Evolutionary conservation across 2,888 invertebrate genomes (phyloP), one percentile per base, ranked within the genome.

Genomic region (Abrostola tripartita): DNA sequence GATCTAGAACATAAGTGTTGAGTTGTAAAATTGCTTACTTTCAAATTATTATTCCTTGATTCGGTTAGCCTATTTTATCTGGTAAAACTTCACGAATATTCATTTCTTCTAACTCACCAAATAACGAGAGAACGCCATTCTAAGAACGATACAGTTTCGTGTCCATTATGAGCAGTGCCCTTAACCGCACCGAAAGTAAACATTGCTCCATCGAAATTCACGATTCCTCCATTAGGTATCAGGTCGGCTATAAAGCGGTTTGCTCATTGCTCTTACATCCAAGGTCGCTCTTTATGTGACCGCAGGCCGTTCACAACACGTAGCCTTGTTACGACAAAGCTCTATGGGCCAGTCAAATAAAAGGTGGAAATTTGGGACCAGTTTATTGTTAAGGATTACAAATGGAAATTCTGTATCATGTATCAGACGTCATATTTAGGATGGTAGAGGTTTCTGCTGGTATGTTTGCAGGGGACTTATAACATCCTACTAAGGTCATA

Each of bases 181-280:
- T 72, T 72, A 72, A 55, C 57, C 71, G 52, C 62, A 51, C 41
- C 67, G 68, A 77, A 76, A 82, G 77, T 71, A 76, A 79, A 78
- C 56, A 78, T 84, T 83, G 76, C 82, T 68, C 69, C 79, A 85
- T 71, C 64, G 61, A 73, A 71, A 79, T 81, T 84, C 87, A 86
- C 85, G 87, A 82, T 73, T 83, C 77, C 73, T 71, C 76, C 77
- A 85, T 86, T 84, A 82, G 66, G 65, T 73, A 67, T 61, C 66
- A 62, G 65, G 61, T 53, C 65, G 63, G 62, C 56, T 70, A 74
- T 76, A 76, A 79, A 79, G 68, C 71, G 66, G 68, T 63, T 73
- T 74, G 70, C 77, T 76, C 78, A 77, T 76, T 78, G 78, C 78
- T 76, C 71, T 69, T 78, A 68, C 65, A 60, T 67, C 65, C 79